These are phyloP conservation scores for Chloroceryle amazona DNA, from an alignment of 2,797 vertebrate genomes.

Conservation along the genomic window DNA sequence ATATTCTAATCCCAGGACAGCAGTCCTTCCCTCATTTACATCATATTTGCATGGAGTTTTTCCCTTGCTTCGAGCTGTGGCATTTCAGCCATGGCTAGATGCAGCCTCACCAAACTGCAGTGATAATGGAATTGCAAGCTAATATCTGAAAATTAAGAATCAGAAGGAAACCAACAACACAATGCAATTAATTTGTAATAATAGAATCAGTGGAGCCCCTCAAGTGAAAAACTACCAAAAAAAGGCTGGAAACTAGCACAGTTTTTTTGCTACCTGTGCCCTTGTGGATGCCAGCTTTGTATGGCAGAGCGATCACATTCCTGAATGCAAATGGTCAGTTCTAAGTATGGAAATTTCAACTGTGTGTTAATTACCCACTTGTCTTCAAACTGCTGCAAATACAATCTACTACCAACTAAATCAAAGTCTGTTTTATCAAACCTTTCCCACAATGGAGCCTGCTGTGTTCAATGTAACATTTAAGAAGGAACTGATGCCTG, in stretches of 20 bases:
- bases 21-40: neutral
- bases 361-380: neutral
- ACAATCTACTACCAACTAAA: neutral
- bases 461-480: neutral
- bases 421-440: neutral
- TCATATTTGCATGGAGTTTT: neutral
- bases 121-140: neutral
- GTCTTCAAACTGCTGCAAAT: neutral
- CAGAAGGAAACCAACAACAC: neutral
- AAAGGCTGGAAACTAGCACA: neutral
- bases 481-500: neutral
- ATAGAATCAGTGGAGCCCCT: neutral
- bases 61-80: neutral
- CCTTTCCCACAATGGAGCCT: neutral
- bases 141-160: conserved; percentile 9
- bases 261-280: neutral
- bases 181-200: neutral
- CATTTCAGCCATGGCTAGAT: neutral
- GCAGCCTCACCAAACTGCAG: neutral
- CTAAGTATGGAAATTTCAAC: neutral
- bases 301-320: neutral
- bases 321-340: neutral
- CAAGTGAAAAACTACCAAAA: neutral
- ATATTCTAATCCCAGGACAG: neutral
- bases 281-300: neutral